These are phyloP conservation scores for Enteromius mattozi DNA, from an alignment of 2,797 vertebrate species.

Conservation along the genomic window DNA sequence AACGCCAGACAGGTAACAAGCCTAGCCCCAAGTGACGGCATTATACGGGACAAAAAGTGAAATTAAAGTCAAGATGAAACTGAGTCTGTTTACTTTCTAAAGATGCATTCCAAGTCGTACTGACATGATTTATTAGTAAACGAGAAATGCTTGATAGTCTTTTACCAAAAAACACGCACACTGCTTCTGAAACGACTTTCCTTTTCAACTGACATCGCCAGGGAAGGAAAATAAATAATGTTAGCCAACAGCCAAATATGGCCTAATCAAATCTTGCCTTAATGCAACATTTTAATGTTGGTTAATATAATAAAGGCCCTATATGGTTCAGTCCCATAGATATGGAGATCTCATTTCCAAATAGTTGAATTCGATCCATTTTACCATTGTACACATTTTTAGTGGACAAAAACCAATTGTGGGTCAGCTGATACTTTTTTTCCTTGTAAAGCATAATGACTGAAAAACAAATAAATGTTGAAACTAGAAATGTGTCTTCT, in stretches of 20 bases:
- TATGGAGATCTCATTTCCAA: neutral
- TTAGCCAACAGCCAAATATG: neutral
- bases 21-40: constrained; percentile 61
- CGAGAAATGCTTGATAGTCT: neutral
- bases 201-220: neutral
- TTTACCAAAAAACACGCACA: neutral
- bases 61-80: neutral
- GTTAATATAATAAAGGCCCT: neutral
- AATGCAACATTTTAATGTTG: neutral
- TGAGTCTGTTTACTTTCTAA: neutral
- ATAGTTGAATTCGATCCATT: neutral
- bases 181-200: neutral
- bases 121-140: neutral
- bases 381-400: no score
- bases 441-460: neutral
- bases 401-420: no score
- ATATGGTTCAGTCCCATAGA: neutral
- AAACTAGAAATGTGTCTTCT: neutral
- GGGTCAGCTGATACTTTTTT: no score
- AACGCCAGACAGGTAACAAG: constrained; percentile 72
- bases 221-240: neutral
- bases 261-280: neutral
- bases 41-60: constrained; percentile 35
- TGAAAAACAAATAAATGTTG: neutral
- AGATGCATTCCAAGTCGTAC: neutral